A percentile compares a stretch with the other conserved stretches of the same genome.
Conservation (phyloP, 53 echinoderm and acorn worm genomes). For the Patiria pectinifera region DNA sequence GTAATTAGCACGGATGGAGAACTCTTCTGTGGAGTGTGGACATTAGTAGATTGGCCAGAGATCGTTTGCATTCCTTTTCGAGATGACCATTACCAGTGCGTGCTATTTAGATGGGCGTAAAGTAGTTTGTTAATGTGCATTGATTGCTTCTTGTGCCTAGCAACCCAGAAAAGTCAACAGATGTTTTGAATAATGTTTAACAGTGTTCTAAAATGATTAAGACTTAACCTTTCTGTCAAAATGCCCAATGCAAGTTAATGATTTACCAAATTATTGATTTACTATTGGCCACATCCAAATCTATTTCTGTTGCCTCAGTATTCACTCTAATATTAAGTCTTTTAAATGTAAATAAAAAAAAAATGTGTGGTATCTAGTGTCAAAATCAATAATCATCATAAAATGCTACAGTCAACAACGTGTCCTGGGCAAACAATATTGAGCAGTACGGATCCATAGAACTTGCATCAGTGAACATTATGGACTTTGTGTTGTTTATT, state of each 20-base stretch:
- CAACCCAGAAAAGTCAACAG: background rate
- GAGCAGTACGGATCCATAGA: background rate
- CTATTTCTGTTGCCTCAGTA: background rate
- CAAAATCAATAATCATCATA: background rate
- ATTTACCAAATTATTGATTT: background rate
- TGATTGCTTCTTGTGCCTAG: constrained; percentile 22
- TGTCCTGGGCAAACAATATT: background rate
- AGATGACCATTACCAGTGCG: background rate
- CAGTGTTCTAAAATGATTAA: background rate
- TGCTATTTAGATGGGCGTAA: background rate
- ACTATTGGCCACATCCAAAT: background rate
- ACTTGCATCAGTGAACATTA: background rate
- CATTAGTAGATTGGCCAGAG: constrained; percentile 11
- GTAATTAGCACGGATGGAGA: constrained; percentile 1
- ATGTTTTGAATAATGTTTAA: background rate
- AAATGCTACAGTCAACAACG: background rate
- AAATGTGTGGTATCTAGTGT: too few species aligned
- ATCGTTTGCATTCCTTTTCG: background rate
- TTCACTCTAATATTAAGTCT: background rate
- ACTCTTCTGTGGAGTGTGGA: background rate
- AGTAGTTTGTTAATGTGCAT: background rate
- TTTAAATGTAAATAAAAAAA: background rate
- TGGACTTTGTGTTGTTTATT: constrained; percentile 4
- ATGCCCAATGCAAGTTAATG: background rate
- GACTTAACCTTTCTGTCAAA: background rate